Conservation (phyloP, 2,797 vertebrate genomes). For the Hoplostethus mediterraneus region DNA sequence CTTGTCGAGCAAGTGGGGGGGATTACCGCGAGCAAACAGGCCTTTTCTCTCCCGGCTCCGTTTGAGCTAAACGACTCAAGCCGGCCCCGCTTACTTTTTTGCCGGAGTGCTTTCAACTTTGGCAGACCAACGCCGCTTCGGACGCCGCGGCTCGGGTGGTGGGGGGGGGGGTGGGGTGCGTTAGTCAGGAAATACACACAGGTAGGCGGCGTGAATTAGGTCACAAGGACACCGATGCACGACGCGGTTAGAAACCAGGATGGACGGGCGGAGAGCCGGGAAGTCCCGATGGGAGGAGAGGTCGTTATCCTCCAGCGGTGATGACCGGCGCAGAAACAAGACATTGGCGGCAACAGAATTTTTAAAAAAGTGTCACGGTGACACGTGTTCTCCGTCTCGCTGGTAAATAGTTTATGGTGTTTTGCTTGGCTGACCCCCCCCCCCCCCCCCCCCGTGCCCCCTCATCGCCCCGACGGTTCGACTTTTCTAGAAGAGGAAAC, state of each 20-base stretch:
- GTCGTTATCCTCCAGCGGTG: conserved; percentile 77
- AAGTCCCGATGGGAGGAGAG: conserved; percentile 64
- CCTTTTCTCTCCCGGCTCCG: conserved; percentile 77
- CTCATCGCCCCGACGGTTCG: conserved; percentile 16
- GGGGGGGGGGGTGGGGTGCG: too few species aligned
- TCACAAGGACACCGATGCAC: conserved; percentile 68
- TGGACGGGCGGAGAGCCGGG: conserved; percentile 58
- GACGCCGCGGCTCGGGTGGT: conserved; percentile 51
- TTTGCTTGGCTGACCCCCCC: conserved; percentile 31
- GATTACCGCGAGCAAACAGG: conserved; percentile 83
- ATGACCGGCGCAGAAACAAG: conserved; percentile 81
- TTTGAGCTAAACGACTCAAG: conserved; percentile 82
- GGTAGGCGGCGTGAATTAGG: conserved; percentile 77
- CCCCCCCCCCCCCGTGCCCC: conserved; percentile 10
- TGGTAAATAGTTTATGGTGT: conserved; percentile 68
- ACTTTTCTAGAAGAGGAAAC: conserved; percentile 32
- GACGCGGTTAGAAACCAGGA: conserved; percentile 49
- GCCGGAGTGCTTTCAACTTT: conserved; percentile 75
- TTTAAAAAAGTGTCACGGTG: conserved; percentile 75
- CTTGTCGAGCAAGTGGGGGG: conserved; percentile 76
- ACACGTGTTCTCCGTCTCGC: conserved; percentile 64
- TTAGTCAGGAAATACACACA: too few species aligned
- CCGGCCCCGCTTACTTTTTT: conserved; percentile 70
- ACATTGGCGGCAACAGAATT: conserved; percentile 72
- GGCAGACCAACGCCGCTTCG: conserved; percentile 58